Conservation (phyloP, 1,140 invertebrate species). For the Scaptomyza montana region DNA sequence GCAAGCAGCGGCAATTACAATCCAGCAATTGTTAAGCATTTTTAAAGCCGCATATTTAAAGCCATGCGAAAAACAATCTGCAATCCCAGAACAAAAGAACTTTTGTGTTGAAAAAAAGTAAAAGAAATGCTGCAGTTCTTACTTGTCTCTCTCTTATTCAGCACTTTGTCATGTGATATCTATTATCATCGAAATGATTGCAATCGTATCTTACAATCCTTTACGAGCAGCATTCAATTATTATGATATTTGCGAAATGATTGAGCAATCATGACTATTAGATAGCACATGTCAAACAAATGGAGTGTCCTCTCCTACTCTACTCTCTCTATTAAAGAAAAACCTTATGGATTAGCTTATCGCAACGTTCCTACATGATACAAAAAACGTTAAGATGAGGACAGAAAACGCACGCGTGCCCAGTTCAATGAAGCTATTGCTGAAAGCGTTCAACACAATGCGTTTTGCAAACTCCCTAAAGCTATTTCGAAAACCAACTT, state of each 20-base stretch:
- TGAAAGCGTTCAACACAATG: constrained; percentile 63
- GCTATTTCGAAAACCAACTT: constrained; percentile 67
- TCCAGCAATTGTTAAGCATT: constrained; percentile 54
- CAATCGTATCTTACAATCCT: constrained; percentile 14
- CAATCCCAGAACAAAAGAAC: not conserved
- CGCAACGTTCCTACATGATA: constrained; percentile 2
- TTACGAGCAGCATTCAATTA: constrained; percentile 63
- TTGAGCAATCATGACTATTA: constrained; percentile 75
- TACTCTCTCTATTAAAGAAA: constrained; percentile 13
- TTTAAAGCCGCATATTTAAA: constrained; percentile 37
- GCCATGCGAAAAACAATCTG: constrained; percentile 31
- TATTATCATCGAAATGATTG: not conserved
- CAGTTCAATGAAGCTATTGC: constrained; percentile 78
- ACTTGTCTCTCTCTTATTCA: not conserved
- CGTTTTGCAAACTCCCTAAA: constrained; percentile 72
- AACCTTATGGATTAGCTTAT: constrained; percentile 47
- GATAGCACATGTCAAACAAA: constrained; percentile 76
- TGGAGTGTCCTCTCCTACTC: constrained; percentile 3
- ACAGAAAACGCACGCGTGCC: constrained; percentile 53
- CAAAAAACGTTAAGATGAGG: not conserved
- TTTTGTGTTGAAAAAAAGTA: not conserved
- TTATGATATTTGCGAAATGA: constrained; percentile 73
- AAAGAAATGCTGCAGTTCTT: no score
- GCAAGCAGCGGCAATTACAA: constrained; percentile 73
- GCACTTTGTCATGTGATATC: not conserved